These are phyloP conservation scores for Copidosoma aretas DNA, from an alignment of 2,888 invertebrate species.

Conservation along the genomic window DNA sequence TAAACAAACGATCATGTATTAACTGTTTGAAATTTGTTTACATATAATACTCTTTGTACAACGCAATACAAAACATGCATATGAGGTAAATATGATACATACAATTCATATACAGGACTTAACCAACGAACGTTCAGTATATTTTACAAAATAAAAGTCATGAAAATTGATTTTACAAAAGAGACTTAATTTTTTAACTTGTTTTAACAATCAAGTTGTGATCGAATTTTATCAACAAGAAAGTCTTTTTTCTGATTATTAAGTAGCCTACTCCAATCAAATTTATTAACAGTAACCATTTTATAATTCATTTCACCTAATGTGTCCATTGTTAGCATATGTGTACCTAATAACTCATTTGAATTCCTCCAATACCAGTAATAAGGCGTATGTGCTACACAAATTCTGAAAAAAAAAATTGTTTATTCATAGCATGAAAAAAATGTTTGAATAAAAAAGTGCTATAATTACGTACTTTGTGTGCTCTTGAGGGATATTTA, in stretches of 20 bases:
- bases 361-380: constrained; percentile 17
- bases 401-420: constrained; percentile 17
- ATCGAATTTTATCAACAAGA: constrained; percentile 19
- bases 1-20: no score
- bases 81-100: no score
- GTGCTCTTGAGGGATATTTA: constrained; percentile 15
- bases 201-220: neutral
- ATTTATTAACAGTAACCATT: constrained; percentile 6
- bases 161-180: no score
- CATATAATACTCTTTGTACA: no score
- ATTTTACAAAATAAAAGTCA: no score
- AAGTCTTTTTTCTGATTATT: constrained; percentile 2
- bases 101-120: no score
- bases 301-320: constrained; percentile 11
- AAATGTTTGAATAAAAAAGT: neutral
- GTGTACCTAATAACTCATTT: neutral
- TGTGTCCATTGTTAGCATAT: neutral
- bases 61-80: no score
- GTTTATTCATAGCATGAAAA: neutral
- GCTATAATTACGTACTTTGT: constrained; percentile 15
- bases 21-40: no score
- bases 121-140: no score
- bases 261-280: neutral
- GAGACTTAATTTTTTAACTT: no score
- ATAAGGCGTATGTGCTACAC: neutral